Evolutionary conservation across 2,888 invertebrate genomes (phyloP).

Genomic region (Taphrorychus bicolor): DNA sequence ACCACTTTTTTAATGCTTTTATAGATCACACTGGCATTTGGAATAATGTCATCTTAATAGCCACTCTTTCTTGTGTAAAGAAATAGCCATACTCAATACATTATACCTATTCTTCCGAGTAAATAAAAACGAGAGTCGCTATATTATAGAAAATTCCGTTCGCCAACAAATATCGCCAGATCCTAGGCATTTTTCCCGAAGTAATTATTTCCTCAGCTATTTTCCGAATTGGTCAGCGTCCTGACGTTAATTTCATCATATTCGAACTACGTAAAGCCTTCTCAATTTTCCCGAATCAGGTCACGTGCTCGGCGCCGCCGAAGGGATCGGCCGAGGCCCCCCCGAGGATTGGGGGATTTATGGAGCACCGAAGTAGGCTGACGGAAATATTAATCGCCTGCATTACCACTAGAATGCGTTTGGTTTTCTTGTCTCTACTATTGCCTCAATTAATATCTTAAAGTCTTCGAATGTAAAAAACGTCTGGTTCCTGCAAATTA

Average conservation of each 20-base stretch:
- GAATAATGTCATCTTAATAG: no score
- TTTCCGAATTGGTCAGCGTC: conserved; percentile 36
- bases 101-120: not conserved
- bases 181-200: conserved; percentile 20
- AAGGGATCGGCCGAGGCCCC: conserved; percentile 26
- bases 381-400: conserved; percentile 25
- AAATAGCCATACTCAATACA: no score
- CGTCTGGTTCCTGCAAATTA: no score
- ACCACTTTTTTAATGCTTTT: no score
- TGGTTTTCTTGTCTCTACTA: not conserved
- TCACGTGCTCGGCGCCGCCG: conserved; percentile 32
- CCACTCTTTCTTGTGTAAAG: no score
- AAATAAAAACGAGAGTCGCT: not conserved
- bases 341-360: conserved; percentile 18
- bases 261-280: conserved; percentile 33
- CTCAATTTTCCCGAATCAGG: conserved; percentile 36
- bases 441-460: not conserved
- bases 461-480: no score
- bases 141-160: not conserved
- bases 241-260: conserved; percentile 40
- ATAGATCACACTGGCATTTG: no score
- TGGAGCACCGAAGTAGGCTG: conserved; percentile 29
- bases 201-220: conserved; percentile 35
- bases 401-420: conserved; percentile 20
- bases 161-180: conserved; percentile 1